Percentiles rank a stretch among this genome's conserved stretches.
These are phyloP conservation scores for Amblyraja radiata DNA, from an alignment of 2,797 vertebrate genomes.

Conservation along the genomic window DNA sequence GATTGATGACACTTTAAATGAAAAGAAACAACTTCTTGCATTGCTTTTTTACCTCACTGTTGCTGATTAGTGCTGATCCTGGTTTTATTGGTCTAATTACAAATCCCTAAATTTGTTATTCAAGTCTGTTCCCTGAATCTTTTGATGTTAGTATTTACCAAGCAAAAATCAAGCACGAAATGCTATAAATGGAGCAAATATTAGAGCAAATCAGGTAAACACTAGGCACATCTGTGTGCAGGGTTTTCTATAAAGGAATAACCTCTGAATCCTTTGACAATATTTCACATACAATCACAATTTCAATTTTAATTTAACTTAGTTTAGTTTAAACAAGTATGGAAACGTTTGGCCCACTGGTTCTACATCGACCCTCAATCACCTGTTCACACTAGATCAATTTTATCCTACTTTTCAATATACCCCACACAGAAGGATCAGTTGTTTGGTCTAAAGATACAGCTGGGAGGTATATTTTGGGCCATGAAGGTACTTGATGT, in stretches of 20 bases:
- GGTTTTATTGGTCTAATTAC: not conserved
- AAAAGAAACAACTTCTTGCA: slow-evolving; percentile 2
- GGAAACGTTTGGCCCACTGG: too few species aligned
- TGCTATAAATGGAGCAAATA: not conserved
- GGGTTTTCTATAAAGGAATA: not conserved
- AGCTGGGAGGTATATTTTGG: too few species aligned
- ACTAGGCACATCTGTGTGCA: not conserved
- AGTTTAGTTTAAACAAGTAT: too few species aligned
- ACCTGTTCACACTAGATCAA: too few species aligned
- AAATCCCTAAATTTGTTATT: not conserved
- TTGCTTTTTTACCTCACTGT: not conserved
- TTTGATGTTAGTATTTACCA: not conserved
- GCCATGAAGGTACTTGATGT: too few species aligned
- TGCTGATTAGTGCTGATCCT: not conserved
- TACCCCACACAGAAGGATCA: too few species aligned
- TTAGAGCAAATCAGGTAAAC: not conserved
- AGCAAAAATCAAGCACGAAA: not conserved
- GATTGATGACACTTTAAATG: slow-evolving; percentile 25
- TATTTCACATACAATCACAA: not conserved
- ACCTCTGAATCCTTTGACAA: not conserved
- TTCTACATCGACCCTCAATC: too few species aligned
- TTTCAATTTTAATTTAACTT: too few species aligned
- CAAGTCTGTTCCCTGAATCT: not conserved
- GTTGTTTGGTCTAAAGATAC: too few species aligned
- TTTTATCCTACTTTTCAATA: too few species aligned